Evolutionary conservation across 2,888 invertebrate genomes (phyloP).

Genomic region (Lithophane ornitopus): DNA sequence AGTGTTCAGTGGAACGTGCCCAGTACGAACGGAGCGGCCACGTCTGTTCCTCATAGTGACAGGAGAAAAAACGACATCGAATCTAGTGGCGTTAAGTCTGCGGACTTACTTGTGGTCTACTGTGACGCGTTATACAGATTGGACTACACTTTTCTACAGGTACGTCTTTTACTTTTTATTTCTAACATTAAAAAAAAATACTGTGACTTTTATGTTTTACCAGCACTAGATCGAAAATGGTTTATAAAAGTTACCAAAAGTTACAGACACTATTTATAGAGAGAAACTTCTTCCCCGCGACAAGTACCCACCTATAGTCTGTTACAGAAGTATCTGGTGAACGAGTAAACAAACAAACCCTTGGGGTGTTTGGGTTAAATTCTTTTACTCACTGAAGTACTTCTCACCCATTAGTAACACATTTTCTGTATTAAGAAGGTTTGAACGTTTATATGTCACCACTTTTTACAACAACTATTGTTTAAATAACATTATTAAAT

Average conservation of each 20-base stretch:
- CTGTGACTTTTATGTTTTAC: background rate
- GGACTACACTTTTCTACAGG: slow-evolving; percentile 93
- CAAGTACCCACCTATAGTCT: background rate
- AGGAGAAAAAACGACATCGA: slow-evolving; percentile 48
- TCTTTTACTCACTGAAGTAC: background rate
- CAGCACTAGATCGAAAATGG: background rate
- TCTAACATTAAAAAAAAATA: background rate
- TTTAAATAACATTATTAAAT: background rate
- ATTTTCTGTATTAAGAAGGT: background rate
- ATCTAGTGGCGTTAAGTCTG: slow-evolving; percentile 58
- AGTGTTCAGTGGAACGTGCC: slow-evolving; percentile 6
- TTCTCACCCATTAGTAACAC: background rate
- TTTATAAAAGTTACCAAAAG: background rate
- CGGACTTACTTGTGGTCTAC: slow-evolving; percentile 90
- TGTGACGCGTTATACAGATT: slow-evolving; percentile 91
- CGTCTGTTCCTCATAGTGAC: background rate
- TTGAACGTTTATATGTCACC: background rate
- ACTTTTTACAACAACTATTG: background rate
- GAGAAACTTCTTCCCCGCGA: background rate
- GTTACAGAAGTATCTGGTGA: background rate
- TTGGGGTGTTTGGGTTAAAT: background rate
- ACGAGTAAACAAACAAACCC: background rate
- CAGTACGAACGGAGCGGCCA: slow-evolving; percentile 25
- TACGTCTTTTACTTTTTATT: slow-evolving; percentile 70
- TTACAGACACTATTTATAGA: background rate